Evolutionary conservation across 2,888 invertebrate genomes (phyloP).

Genomic region (Latrodectus hesperus): DNA sequence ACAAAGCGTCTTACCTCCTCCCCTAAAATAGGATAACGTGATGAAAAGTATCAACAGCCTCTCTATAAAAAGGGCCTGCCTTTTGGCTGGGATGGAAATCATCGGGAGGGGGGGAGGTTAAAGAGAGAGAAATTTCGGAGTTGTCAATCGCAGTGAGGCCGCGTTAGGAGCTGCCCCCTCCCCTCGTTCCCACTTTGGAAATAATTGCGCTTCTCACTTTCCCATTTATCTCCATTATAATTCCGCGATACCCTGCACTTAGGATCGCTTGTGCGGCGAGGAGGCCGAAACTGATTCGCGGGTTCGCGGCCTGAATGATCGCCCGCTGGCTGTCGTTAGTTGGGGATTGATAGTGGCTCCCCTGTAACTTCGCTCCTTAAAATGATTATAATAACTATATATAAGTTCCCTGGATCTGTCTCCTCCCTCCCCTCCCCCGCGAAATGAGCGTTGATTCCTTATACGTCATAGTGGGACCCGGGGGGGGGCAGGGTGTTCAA

Average conservation of each 20-base stretch:
- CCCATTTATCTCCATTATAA: constrained; percentile 69
- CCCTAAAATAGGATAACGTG: constrained; percentile 23
- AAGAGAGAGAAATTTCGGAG: constrained; percentile 28
- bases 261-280: constrained; percentile 4
- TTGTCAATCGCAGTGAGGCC: constrained; percentile 35
- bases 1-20: background rate
- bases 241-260: constrained; percentile 53
- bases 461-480: too few relatives aligned
- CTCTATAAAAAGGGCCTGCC: constrained; percentile 21
- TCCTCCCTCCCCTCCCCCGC: too few relatives aligned
- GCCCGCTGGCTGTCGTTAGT: constrained; percentile 22
- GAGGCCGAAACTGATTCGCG: too few relatives aligned
- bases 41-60: constrained; percentile 38
- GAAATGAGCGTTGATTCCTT: too few relatives aligned
- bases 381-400: constrained; percentile 48
- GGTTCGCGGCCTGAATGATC: constrained; percentile 13
- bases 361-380: constrained; percentile 9
- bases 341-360: background rate
- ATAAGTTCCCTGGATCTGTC: background rate
- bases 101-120: background rate
- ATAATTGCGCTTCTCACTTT: constrained; percentile 61
- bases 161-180: background rate
- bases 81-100: background rate
- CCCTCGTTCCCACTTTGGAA: constrained; percentile 10
- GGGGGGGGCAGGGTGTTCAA: too few relatives aligned